Base-by-base conservation (phyloP, 1,140 invertebrate species). In the Trichoplusia ni region DNA sequence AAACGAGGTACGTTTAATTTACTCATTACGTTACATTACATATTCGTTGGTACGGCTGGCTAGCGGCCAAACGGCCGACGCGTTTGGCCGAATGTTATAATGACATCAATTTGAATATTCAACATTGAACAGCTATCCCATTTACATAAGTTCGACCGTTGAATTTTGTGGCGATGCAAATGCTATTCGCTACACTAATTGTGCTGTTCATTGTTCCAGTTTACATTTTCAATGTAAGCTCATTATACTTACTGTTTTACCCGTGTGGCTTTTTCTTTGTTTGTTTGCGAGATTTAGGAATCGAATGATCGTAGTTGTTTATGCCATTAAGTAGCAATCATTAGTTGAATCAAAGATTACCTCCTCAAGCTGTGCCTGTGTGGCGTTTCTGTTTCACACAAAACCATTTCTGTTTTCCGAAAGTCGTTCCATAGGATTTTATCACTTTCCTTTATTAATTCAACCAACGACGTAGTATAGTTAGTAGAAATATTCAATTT, bases 91-190 rank as follows among this genome's bases (percentile, higher is more conserved):
- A 82, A 87, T 81, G 84, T 87, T 90, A 90, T 90, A 90, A 90
- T 90, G 87, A 90, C 87, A 90, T 90, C 84, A 88, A 89, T 90
- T 89, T 90, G 87, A 90, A 90, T 90, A 90, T 89, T 89, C 87
- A 89, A 84, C 86, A 87, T 89, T 71, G 86, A 87, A 85, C 84
- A 80, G 81, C 82, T 78, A 88, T 82, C 78, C 71, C 81, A 90
- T 90, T 90, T 85, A 86, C 87, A 89, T 88, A 90, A 86, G 86
- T 86, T 87, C 82, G 79, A 75, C 84, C 80, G 82, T 89, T 86
- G 82, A 85, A 85, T 89, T 86, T 84, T 80, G 83, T 84, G 67
- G 70, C 77, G 73, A 81, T 82, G 77, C 76, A 85, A 84, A 84
- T 80, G 73, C 65, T 67, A 69, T 67, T 68, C 63, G 70, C 70